Base-by-base conservation (phyloP, 2,888 invertebrate species). In the Mimumesa dahlbomi region DNA sequence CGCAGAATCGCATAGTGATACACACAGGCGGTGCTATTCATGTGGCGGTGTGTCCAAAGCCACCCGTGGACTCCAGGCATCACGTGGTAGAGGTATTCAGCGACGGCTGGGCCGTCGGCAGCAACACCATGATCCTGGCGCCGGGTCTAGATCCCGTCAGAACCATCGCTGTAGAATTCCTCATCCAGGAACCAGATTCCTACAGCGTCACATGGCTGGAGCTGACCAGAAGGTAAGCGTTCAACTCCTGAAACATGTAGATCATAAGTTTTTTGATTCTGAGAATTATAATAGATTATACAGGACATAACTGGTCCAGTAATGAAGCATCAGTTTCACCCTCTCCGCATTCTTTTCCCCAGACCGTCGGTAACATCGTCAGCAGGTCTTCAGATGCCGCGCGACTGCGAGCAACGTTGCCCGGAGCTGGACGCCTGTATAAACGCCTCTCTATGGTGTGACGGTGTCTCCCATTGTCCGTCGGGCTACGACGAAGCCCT, bases 161-260 rank as follows among this genome's bases (percentile, higher is more conserved):
- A 68, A 93, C 94, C 22, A 91, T 97, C 29, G 93, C 95, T 56
- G 93, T 96, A 0, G 96, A 97, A 85, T 95, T 96, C 81, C 91
- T 96, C 71, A 94, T 95, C 36, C 92, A 93, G 57, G 95, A 96
- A 82, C 91, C 92, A 53, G 77, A 75, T 13, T 92, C 93, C 6
- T 96, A 95, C 87, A 92, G 92, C 46, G 92, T 96, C 46, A 94
- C 94, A 67, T 97, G 96, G 96, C 91, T 96, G 88, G 96, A 97
- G 90, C 92, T 96, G 84, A 93, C 94, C 69, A 93, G 93, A 86
- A 91, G 92, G 92, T 92, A 40, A 25, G n/a, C 4, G 7, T n/a
- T n/a, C n/a, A n/a, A n/a, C n/a, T n/a, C n/a, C n/a, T n/a, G n/a
- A n/a, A n/a, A n/a, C n/a, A n/a, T n/a, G n/a, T n/a, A n/a, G n/a